Evolutionary conservation across 2,797 vertebrate species (phyloP), one percentile per base, ranked within the genome.

Genomic region (Helicolenus hilgendorfi): DNA sequence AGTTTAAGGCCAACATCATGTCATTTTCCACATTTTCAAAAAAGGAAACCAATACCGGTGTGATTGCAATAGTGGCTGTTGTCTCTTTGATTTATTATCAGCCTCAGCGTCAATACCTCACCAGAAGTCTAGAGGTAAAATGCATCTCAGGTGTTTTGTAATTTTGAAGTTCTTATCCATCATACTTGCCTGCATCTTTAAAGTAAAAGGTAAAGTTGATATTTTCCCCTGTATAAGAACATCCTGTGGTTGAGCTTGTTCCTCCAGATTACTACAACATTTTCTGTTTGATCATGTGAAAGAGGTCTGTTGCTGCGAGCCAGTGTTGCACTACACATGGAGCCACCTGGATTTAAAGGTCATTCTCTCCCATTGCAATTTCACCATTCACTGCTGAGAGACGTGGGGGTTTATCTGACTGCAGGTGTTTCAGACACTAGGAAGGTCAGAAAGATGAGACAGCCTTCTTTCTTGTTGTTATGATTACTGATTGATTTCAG

Each of bases 261-360:
- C 27, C n/a, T 83, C 9, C 69, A 71, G 33, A 74, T 69, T 77
- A 69, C 58, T 56, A 10, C 36, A 70, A 5, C 53, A 55, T 63
- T 69, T 87, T 59, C n/a, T 70, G 62, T 71, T 81, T 15, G 56
- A 75, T 88, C 36, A 70, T 35, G 13, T 65, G 62, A 84, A 86
- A 64, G 35, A 27, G 77, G 36, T 84, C 75, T 82, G 77, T 67
- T 75, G 85, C 90, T 84, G 38, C 27, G 60, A 80, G 86, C 80
- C 67, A 74, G 56, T 72, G 84, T 89, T 80, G 79, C 41, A 53
- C 41, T 63, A 59, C 77, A 81, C 67, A 63, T n/a, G n/a, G 72
- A 85, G 81, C 62, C 72, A 63, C 56, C 60, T 64, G 74, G 80
- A 88, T 87, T 89, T 79, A 95, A 92, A 92, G 91, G 91, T 94